phyloP scores from a whole-genome alignment of 2,888 invertebrate species.

The Micropterix aruncella region DNA sequence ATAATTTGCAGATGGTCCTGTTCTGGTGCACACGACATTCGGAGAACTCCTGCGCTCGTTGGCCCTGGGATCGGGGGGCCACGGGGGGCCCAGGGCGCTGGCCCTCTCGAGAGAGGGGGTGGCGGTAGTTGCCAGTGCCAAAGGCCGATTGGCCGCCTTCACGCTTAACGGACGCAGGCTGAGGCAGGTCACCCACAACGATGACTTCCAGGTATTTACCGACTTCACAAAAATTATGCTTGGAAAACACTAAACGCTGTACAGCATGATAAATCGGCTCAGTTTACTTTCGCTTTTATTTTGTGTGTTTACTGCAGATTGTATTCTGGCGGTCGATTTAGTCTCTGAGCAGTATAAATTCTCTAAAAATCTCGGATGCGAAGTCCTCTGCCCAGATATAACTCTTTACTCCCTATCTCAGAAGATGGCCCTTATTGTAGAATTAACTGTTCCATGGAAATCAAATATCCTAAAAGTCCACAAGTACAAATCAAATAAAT shows the following conservation, averaged over 20 bases:
- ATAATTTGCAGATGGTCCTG: conserved; percentile 73
- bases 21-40: conserved; percentile 94
- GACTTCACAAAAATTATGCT: conserved; percentile 12
- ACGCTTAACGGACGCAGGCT: conserved; percentile 88
- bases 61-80: conserved; percentile 45
- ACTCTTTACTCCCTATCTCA: too few species aligned
- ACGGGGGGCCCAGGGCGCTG: conserved; percentile 69
- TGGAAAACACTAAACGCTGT: conserved; percentile 1
- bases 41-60: conserved; percentile 91
- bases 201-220: conserved; percentile 91
- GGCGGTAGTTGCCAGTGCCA: conserved; percentile 86
- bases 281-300: conserved; percentile 5
- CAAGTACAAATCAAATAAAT: too few species aligned
- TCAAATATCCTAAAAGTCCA: too few species aligned
- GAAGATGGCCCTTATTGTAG: too few species aligned
- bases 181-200: conserved; percentile 83
- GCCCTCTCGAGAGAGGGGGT: conserved; percentile 94
- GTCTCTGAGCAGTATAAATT: too few species aligned
- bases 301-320: conserved; percentile 4
- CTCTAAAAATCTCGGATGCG: too few species aligned
- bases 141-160: conserved; percentile 85
- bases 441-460: too few species aligned
- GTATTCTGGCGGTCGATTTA: too few species aligned
- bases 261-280: background rate
- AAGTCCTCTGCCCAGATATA: too few species aligned